A percentile compares a stretch with the other conserved stretches of the same genome.
phyloP scores from a whole-genome alignment of 2,797 vertebrate genomes.

The Nannoperca australis region DNA sequence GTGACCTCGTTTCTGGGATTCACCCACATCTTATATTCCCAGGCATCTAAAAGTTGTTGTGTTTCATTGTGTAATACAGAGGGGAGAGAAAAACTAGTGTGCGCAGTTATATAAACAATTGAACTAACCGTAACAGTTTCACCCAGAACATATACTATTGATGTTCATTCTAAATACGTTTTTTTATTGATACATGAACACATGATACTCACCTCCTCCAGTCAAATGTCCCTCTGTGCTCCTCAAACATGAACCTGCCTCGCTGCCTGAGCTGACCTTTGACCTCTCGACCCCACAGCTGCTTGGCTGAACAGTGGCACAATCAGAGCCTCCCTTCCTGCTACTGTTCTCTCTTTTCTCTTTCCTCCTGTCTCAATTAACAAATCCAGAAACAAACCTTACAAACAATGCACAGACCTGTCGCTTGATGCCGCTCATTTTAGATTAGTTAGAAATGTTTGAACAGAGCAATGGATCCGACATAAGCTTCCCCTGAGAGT shows the following conservation, averaged over 20 bases:
- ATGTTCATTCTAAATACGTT: too few species aligned
- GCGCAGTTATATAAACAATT: not conserved
- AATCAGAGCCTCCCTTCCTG: not conserved
- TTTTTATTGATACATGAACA: too few species aligned
- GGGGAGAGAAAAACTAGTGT: not conserved
- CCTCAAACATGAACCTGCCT: slow-evolving; percentile 27
- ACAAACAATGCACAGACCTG: not conserved
- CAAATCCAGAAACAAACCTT: not conserved
- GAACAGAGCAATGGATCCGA: not conserved
- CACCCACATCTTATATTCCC: not conserved
- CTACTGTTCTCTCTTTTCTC: not conserved
- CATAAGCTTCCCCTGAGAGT: not conserved
- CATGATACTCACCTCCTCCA: not conserved
- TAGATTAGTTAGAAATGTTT: too few species aligned
- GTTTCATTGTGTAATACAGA: not conserved
- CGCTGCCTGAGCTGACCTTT: slow-evolving; percentile 7
- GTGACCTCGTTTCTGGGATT: slow-evolving; percentile 16
- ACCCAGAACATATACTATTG: not conserved
- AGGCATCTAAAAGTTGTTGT: not conserved
- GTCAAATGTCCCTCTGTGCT: slow-evolving; percentile 8
- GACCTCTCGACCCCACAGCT: slow-evolving; percentile 42
- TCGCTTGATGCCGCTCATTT: not conserved
- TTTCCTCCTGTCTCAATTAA: not conserved
- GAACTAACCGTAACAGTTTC: not conserved
- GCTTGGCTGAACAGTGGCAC: not conserved